Conservation (phyloP, 2,797 vertebrate genomes). For the Acropternis orthonyx region DNA sequence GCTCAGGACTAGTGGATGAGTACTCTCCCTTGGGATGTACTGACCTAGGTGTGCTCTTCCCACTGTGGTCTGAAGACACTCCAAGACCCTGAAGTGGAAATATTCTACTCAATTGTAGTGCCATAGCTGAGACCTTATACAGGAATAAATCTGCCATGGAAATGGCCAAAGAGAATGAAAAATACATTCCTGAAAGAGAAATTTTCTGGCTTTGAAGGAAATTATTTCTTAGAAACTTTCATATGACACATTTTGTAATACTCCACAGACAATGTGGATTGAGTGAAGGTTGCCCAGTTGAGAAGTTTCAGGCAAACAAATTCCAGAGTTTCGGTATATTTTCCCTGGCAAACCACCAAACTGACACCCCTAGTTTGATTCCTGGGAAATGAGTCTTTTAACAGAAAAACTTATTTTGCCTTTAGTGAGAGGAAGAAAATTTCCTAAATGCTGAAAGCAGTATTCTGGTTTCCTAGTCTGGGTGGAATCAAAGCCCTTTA, state of each 20-base stretch:
- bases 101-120: neutral
- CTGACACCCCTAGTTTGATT: neutral
- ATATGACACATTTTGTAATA: neutral
- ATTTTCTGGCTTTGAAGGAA: neutral
- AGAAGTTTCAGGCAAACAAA: neutral
- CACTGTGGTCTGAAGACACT: neutral
- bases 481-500: neutral
- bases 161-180: neutral
- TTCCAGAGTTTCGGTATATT: neutral
- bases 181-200: neutral
- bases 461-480: neutral
- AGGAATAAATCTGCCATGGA: neutral
- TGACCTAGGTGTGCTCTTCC: neutral
- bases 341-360: neutral
- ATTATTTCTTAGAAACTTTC: neutral
- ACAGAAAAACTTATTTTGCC: neutral
- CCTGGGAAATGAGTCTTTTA: neutral
- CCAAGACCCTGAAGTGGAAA: neutral
- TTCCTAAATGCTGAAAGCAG: neutral
- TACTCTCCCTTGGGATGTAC: neutral
- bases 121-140: neutral
- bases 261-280: neutral
- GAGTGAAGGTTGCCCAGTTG: neutral
- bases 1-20: neutral
- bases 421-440: neutral